These are phyloP conservation scores for Nasonovia ribisnigri DNA, from an alignment of 2,888 invertebrate species.

Conservation along the genomic window DNA sequence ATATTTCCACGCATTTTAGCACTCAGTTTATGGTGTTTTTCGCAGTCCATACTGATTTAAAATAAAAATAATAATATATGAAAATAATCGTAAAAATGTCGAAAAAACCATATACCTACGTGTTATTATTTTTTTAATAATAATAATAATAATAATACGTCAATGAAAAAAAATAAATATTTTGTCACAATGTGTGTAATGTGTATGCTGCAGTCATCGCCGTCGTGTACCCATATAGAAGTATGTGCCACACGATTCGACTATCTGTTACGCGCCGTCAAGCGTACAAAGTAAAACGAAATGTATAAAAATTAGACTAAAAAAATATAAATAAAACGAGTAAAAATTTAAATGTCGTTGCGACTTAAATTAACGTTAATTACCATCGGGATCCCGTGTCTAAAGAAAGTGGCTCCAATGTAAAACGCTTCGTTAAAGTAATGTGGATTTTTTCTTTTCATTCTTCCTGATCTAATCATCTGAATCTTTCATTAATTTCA, in stretches of 20 bases:
- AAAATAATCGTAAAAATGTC: constrained; percentile 62
- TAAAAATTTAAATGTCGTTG: constrained; percentile 52
- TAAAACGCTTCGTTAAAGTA: constrained; percentile 61
- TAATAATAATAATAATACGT: constrained; percentile 49
- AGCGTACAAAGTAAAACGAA: constrained; percentile 61
- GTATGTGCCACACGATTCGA: constrained; percentile 58
- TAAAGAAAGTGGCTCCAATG: constrained; percentile 54
- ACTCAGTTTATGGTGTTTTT: constrained; percentile 54
- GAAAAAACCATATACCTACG: constrained; percentile 46
- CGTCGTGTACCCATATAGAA: constrained; percentile 16
- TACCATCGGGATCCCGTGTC: constrained; percentile 54
- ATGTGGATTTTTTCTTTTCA: background rate
- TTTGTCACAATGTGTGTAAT: constrained; percentile 37
- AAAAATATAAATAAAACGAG: constrained; percentile 26
- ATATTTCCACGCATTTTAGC: constrained; percentile 52
- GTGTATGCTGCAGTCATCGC: constrained; percentile 2
- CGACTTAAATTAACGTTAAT: constrained; percentile 58
- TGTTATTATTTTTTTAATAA: constrained; percentile 51
- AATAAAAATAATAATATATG: constrained; percentile 8
- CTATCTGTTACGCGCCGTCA: constrained; percentile 63
- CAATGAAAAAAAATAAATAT: constrained; percentile 37
- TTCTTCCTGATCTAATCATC: constrained; percentile 43
- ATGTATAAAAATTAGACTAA: constrained; percentile 46
- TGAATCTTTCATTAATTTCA: constrained; percentile 43
- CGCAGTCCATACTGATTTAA: constrained; percentile 33